Base-by-base conservation (phyloP, 2,888 invertebrate species). In the Xiphydria camelus region DNA sequence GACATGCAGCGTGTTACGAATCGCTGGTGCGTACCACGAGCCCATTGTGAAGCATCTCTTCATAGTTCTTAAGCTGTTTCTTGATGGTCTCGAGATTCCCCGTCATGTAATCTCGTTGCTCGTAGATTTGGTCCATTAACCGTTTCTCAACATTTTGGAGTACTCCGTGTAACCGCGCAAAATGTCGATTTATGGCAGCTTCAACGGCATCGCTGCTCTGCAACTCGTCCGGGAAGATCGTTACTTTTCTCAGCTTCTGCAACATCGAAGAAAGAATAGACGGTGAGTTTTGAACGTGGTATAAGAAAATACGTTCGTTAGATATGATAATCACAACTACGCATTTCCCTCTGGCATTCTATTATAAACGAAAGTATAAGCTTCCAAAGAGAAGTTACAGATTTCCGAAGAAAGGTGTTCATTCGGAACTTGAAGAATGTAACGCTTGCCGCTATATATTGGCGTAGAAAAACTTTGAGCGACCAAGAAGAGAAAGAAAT, bases 61-160 rank as follows among this genome's bases (percentile, higher is more conserved):
- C 61, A 2, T 61, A 48, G 0, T 12, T 12, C 4, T 26, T 41
- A 1, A 73, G 48, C 2, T 51, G 44, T 2, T 18, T 4, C 1
- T 47, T 36, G 9, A 70, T 49, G 0, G 53, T 49, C 0, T 57
- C 45, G 3, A 73, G 42, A 41, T 64, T 53, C 4, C 36, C 35
- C 14, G 29, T 37, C 0, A 36, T 12, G 2, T 22, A 2, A 9
- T 34, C 14, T 0, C 49, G 46, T 2, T 58, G 55, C 1, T 54
- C 65, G 3, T 69, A 45, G 5, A 82, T 52, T 12, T 69, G 62
- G 4, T 70, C 64, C 1, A 77, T 68, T 2, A 82, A 62, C 48
- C 78, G 75, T 7, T 71, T 61, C 55, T 84, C 84, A 31, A 79
- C 68, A 38, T 77, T 77, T 64, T 84, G 83, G 29, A 84, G 64